Evolutionary conservation across 2,113 vertebrate genomes (phyloP), one percentile per base, ranked within the genome.

Genomic region (Istiophorus platypterus): DNA sequence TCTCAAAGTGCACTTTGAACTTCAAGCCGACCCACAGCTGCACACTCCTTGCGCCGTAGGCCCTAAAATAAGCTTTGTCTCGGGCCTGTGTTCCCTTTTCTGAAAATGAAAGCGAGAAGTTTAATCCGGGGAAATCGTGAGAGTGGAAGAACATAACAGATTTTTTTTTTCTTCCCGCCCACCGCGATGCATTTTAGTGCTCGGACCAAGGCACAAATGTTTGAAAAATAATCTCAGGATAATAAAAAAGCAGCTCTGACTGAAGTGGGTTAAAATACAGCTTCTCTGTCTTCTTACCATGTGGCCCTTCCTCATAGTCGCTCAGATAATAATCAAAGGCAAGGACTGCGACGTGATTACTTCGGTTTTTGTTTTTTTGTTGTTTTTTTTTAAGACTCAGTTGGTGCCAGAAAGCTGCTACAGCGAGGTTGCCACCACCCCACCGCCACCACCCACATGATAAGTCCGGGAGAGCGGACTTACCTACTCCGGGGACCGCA

Each of bases 281-380:
- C 49, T 39, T 22, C 54, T 54, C 64, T 24, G 31, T 67, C 67
- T 34, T 71, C 59, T 65, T 11, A n/a, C 65, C 13, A 18, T 51
- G 77, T 18, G 51, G 45, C 61, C 67, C 67, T 67, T 29, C 52
- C 78, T 80, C 45, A 72, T 12, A 27, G 45, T 57, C 39, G 0
- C 29, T 24, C 70, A 59, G 79, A 89, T 87, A 85, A 58, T 72
- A 82, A 82, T 76, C 57, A 14, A 31, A 69, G 47, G 37, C 54
- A 78, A 77, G 85, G 81, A 75, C 59, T 62, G 77, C 10, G 7
- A 0, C 4, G 61, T 54, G 85, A 89, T 85, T 82, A 39, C 78
- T 84, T 74, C 86, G 47, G 81, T 80, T 84, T 68, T 39, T 8
- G n/a, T n/a, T n/a, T n/a, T n/a, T n/a, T n/a, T n/a, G n/a, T n/a